Conservation (phyloP, 2,797 vertebrate species). For the Lutjanus argentimaculatus region DNA sequence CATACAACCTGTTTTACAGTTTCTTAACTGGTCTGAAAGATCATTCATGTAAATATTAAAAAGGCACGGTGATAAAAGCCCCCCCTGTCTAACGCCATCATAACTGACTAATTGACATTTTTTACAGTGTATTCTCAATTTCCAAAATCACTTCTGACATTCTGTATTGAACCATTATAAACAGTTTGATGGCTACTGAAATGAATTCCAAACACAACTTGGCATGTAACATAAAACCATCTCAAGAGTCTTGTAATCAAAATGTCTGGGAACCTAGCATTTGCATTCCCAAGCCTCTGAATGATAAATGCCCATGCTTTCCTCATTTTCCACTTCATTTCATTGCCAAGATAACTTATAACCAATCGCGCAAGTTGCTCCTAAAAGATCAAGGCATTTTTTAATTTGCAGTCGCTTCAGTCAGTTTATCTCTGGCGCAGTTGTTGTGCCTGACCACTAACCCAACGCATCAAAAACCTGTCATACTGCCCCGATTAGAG, state of each 20-base stretch:
- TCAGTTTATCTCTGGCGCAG: conserved; percentile 19
- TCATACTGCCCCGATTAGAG: conserved; percentile 43
- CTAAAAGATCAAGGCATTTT: conserved; percentile 3
- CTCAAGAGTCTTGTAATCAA: conserved; percentile 2
- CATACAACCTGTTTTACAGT: no score
- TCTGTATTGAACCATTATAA: background rate
- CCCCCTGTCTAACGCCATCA: no score
- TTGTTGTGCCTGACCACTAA: conserved; percentile 28
- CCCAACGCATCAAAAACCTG: conserved; percentile 17
- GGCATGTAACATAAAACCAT: background rate
- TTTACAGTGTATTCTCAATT: background rate
- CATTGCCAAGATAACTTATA: background rate
- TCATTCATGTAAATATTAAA: no score
- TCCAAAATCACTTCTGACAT: background rate
- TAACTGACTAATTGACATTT: background rate
- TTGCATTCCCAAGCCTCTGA: conserved; percentile 13
- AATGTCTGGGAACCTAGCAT: background rate
- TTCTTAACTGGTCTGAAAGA: no score
- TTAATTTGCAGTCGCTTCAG: background rate
- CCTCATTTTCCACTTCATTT: conserved; percentile 25
- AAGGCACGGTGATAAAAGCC: no score
- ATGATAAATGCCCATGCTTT: conserved; percentile 4
- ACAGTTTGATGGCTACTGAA: background rate
- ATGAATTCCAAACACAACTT: background rate
- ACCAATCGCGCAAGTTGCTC: background rate